phyloP scores from a whole-genome alignment of 2,113 vertebrate genomes.

The Platichthys flesus region DNA sequence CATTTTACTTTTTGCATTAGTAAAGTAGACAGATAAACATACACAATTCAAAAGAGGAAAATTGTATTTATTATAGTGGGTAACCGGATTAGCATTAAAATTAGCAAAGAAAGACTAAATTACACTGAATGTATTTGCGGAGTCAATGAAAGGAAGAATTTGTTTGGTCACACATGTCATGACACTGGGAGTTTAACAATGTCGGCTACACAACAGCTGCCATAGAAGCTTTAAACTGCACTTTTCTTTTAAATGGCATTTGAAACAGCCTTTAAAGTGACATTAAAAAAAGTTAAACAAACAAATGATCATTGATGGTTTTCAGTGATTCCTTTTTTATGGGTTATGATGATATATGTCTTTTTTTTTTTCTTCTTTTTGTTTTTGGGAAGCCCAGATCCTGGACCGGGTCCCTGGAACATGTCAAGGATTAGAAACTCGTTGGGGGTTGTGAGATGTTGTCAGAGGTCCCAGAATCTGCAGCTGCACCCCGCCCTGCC shows the following conservation, averaged over 20 bases:
- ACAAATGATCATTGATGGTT: not conserved
- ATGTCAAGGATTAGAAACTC: slow-evolving; percentile 39
- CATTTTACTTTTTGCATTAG: too few species aligned
- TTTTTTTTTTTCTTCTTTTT: too few species aligned
- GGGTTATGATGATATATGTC: too few species aligned
- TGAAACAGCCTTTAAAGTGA: too few species aligned
- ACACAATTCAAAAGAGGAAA: too few species aligned
- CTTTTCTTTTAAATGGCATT: too few species aligned
- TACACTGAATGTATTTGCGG: not conserved
- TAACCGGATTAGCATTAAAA: not conserved
- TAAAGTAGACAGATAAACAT: too few species aligned
- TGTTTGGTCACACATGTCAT: not conserved
- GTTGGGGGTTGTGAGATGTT: slow-evolving; percentile 35
- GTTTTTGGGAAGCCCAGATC: slow-evolving; percentile 15
- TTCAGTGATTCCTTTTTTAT: not conserved
- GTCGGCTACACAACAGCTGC: not conserved
- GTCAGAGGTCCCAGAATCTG: slow-evolving; percentile 37
- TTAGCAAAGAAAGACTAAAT: not conserved
- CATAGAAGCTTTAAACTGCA: too few species aligned
- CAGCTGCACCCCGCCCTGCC: slow-evolving; percentile 8
- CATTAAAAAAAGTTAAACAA: too few species aligned
- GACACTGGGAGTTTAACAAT: not conserved
- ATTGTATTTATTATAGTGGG: too few species aligned
- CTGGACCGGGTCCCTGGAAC: slow-evolving; percentile 38
- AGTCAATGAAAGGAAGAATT: not conserved